Conservation (phyloP, 2,888 invertebrate species). For the Gastracanthus pulcherrimus region DNA sequence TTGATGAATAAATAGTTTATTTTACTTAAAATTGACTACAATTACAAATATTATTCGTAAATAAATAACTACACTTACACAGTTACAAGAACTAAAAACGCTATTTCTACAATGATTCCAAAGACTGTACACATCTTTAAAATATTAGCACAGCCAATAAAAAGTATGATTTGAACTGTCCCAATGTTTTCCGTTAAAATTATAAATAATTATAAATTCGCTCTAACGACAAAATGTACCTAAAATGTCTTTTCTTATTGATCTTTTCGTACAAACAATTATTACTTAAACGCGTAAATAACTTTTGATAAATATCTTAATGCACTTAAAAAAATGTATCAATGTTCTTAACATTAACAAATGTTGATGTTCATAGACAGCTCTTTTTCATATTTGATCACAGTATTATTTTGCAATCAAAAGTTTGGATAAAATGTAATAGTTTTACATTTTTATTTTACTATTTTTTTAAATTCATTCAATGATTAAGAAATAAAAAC, state of each 20-base stretch:
- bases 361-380: not conserved
- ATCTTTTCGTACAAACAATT: not conserved
- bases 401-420: too few species aligned
- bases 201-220: slow-evolving; percentile 12
- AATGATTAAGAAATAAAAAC: slow-evolving; percentile 15
- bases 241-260: slow-evolving; percentile 7
- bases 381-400: not conserved
- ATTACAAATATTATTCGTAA: not conserved
- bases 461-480: not conserved
- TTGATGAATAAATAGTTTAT: not conserved
- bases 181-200: slow-evolving; percentile 9
- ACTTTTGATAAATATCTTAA: not conserved
- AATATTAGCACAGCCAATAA: slow-evolving; percentile 5
- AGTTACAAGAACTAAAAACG: slow-evolving; percentile 24
- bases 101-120: slow-evolving; percentile 50
- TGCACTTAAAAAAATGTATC: not conserved
- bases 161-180: not conserved
- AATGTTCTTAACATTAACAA: not conserved
- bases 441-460: not conserved
- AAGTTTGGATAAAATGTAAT: not conserved
- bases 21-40: not conserved
- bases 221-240: slow-evolving; percentile 15
- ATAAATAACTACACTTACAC: slow-evolving; percentile 12
- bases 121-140: not conserved
- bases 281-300: not conserved